Base-by-base conservation (phyloP, 2,113 vertebrate genomes). In the Platysteira castanea region DNA sequence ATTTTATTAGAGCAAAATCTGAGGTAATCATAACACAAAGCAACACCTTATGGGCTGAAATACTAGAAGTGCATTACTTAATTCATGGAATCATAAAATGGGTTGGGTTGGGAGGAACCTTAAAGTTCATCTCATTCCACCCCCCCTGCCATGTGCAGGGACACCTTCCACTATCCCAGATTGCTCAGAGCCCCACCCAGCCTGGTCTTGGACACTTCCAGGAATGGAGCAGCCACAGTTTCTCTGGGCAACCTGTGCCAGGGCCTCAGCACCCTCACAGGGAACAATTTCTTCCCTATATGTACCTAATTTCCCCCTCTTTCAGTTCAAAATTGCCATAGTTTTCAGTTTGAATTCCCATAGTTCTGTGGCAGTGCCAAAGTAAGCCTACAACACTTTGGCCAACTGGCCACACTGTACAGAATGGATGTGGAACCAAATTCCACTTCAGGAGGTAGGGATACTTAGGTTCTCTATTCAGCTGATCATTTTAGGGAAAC, bases 181-280 rank as follows among this genome's bases (percentile, higher is more conserved):
- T 0, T n/a, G 16, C n/a, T 67, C 33, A 3, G 1, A 81, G 27
- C 10, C 18, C 12, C 9, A 2, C 52, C 44, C 52, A 67, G 0
- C 20, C 53, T 46, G 28, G 60, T 44, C 37, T 39, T 14, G 44
- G 10, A 26, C 39, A 82, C 23, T 60, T 0, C 11, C 44, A 59
- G 44, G 35, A 22, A 27, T 23, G 26, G 35, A 27, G 37, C 52
- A 89, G 33, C 33, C 60, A 65, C 27, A 81, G 60, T 28, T 89
- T 1, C 37, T 49, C 23, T 28, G 28, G 28, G 12, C 10, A 78
- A 0, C 23, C 27, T 39, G 44, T 59, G 18, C 59, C 68, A 82
- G 19, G 23, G 28, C 12, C 27, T 89, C 37, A 1, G 2, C 4
- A 1, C 15, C 44, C 15, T 39, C 57, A 33, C 35, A 61, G 30